Percentiles rank a stretch among this genome's conserved stretches.
Evolutionary conservation across 2,797 vertebrate genomes (phyloP).

Genomic region (Champsocephalus esox): DNA sequence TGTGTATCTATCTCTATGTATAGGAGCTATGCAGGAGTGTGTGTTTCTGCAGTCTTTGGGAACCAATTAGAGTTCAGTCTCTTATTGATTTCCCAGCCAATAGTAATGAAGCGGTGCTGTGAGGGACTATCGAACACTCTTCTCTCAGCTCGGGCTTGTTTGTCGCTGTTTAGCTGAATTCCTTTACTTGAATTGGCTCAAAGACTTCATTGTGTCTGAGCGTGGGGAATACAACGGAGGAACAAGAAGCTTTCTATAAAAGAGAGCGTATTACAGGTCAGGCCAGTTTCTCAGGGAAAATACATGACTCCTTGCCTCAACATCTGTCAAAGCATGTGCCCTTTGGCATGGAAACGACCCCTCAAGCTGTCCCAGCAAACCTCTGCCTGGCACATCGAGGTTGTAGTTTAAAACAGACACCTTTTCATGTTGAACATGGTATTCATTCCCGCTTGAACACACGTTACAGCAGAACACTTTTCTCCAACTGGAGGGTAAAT

Average conservation of each 20-base stretch:
- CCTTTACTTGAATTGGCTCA: slow-evolving; percentile 58
- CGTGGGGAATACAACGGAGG: slow-evolving; percentile 25
- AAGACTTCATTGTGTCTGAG: slow-evolving; percentile 43
- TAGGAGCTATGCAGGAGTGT: slow-evolving; percentile 44
- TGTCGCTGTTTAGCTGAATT: slow-evolving; percentile 63
- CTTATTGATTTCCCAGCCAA: slow-evolving; percentile 81
- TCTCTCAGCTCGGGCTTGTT: slow-evolving; percentile 46
- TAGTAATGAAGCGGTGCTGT: slow-evolving; percentile 68
- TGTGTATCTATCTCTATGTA: slow-evolving; percentile 49
- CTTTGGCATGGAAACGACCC: slow-evolving; percentile 23
- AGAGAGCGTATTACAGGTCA: slow-evolving; percentile 3
- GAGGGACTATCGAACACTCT: slow-evolving; percentile 57
- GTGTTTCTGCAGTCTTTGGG: slow-evolving; percentile 58
- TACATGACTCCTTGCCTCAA: neutral
- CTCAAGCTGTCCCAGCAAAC: slow-evolving; percentile 2
- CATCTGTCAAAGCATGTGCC: slow-evolving; percentile 13
- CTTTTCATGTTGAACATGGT: neutral
- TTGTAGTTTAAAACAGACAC: neutral
- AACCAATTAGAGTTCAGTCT: slow-evolving; percentile 73
- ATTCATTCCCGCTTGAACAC: slow-evolving; percentile 9
- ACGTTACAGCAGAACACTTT: neutral
- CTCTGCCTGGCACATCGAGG: slow-evolving; percentile 6
- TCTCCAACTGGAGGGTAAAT: neutral
- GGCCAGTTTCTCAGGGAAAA: slow-evolving; percentile 24
- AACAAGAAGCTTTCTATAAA: slow-evolving; percentile 25